Conservation (phyloP, 2,797 vertebrate species). For the Siniperca undulata region DNA sequence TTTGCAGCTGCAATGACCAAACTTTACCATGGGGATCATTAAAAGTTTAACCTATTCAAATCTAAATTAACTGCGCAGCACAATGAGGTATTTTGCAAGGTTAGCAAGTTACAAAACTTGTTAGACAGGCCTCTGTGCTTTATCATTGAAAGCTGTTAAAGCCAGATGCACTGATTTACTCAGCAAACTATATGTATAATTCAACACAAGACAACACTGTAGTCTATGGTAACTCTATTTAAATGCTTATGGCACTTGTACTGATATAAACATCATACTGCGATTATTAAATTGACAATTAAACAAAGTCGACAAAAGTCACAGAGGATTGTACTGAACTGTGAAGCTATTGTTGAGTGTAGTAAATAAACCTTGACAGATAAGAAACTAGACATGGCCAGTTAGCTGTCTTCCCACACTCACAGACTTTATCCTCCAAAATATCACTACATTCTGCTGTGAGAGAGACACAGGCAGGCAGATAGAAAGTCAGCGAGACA, state of each 20-base stretch:
- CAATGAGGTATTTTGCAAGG: neutral
- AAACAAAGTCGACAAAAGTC: neutral
- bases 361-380: constrained; percentile 31
- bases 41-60: constrained; percentile 30
- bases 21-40: constrained; percentile 11
- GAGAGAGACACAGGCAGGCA: constrained; percentile 22
- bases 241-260: no score
- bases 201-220: neutral
- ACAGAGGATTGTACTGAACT: neutral
- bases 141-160: neutral
- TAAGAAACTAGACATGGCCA: constrained; percentile 12
- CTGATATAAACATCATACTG: neutral
- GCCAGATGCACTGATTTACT: neutral
- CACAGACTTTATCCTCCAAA: constrained; percentile 21
- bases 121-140: neutral
- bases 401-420: constrained; percentile 32
- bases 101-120: neutral
- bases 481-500: constrained; percentile 18
- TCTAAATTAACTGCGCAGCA: constrained; percentile 2
- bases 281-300: neutral
- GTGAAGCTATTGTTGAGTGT: neutral
- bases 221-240: neutral
- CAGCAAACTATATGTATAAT: neutral
- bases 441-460: constrained; percentile 15
- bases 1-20: neutral